These are phyloP conservation scores for Papilio gigon DNA, from an alignment of 2,888 invertebrate genomes.

Conservation along the genomic window DNA sequence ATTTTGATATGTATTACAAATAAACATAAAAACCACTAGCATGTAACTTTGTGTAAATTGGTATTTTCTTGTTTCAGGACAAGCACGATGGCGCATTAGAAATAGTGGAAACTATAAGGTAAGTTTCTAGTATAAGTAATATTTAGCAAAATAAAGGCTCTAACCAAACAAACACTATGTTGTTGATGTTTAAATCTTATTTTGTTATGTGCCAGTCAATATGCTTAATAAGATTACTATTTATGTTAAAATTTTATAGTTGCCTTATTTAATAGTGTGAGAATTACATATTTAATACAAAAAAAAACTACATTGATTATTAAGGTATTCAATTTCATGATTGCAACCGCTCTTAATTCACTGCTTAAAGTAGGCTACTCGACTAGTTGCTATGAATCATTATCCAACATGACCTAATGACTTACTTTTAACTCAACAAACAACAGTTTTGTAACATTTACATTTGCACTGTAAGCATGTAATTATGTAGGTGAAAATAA, in stretches of 20 bases:
- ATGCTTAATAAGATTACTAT: no score
- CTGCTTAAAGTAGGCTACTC: conserved; percentile 18
- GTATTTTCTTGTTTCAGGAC: conserved; percentile 83
- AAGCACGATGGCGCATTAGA: conserved; percentile 95
- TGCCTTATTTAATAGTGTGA: no score
- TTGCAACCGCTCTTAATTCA: conserved; percentile 4
- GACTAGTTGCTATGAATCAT: conserved; percentile 13
- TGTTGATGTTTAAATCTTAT: no score
- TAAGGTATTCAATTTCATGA: conserved; percentile 8
- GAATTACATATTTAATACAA: neutral
- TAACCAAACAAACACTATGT: no score
- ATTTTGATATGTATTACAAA: no score
- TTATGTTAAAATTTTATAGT: no score
- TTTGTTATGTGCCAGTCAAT: no score
- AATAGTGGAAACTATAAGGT: conserved; percentile 95
- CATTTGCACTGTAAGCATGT: neutral
- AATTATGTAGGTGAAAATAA: neutral
- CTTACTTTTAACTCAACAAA: conserved; percentile 5
- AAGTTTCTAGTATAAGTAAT: conserved; percentile 51
- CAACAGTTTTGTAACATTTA: conserved; percentile 7
- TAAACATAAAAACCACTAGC: neutral
- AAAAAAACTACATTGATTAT: neutral
- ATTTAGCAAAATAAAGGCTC: no score
- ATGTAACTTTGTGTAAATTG: neutral
- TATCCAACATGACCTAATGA: conserved; percentile 16